Base-by-base conservation (phyloP, 2,888 invertebrate genomes). In the Amiota minor region DNA sequence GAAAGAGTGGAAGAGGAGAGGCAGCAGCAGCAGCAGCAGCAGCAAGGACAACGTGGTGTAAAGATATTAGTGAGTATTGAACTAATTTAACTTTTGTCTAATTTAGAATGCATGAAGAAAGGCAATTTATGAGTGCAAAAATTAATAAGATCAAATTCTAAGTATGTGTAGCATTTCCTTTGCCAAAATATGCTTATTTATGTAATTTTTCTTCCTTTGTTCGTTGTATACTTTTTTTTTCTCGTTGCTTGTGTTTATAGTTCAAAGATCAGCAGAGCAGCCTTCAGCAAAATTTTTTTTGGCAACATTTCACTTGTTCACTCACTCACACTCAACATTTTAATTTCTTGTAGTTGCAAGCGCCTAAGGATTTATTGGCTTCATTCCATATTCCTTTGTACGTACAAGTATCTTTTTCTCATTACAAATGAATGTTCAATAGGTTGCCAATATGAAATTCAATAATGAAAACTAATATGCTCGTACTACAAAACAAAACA, bases 281-380 rank as follows among this genome's bases (percentile, higher is more conserved):
- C 35, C 35, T 59, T 59, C 9, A 14, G 59, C 4, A 59, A 18
- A 59, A 20, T n/a, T 10, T 35, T 62, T n/a, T 10, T 35, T 62
- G 62, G 62, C 62, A 62, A 62, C 35, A 35, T 62, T 62, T 35
- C 35, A 35, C n/a, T 62, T 62, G 62, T 45, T 12, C 45, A n/a
- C 35, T 14, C 35, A 23, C 10, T 12, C 11, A 18, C 23, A 20
- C 59, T 3, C 23, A 59, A 11, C 0, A 59, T 59, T 59, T 59
- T 23, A 59, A 59, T 62, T 23, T 23, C 14, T 62, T 18, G 45
- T n/a, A 9, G 23, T 16, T n/a, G 4, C 59, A 53, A 16, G 14
- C 8, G 16, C 14, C 53, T 16, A 10, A 16, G 16, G 53, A 53
- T 53, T 53, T 53, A n/a, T 53, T 53, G 14, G n/a, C 18, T 59